Percentiles rank a stretch among this genome's conserved stretches.
These are phyloP conservation scores for Galemys pyrenaicus DNA, from an alignment of 2,113 vertebrate genomes.

Conservation along the genomic window DNA sequence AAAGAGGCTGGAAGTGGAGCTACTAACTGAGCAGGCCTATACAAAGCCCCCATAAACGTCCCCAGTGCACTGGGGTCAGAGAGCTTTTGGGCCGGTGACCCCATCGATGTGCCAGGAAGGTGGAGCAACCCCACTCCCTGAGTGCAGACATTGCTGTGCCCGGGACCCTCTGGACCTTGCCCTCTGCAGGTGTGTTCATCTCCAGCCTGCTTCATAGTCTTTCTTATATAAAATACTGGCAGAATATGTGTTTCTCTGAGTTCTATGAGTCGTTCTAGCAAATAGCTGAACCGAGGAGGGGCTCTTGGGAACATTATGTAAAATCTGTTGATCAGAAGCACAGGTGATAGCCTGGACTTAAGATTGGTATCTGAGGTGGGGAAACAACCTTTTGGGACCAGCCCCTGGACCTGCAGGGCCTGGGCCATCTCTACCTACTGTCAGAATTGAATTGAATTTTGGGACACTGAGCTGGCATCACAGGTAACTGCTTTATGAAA, in stretches of 20 bases:
- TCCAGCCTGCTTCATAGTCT: neutral
- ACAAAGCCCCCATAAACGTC: neutral
- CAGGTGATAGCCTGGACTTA: neutral
- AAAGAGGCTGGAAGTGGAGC: neutral
- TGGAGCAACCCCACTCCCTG: neutral
- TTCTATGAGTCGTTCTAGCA: neutral
- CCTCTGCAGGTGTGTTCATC: neutral
- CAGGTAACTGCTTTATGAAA: neutral
- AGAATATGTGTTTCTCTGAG: neutral
- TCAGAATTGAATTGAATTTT: neutral
- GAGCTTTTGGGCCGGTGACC: neutral
- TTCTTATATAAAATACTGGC: neutral
- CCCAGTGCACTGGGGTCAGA: neutral
- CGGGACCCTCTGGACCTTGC: no score
- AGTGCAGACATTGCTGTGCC: neutral
- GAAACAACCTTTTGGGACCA: no score
- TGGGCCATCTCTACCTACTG: neutral
- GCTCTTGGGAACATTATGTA: neutral
- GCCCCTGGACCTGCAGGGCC: neutral
- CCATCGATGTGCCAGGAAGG: neutral
- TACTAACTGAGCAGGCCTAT: neutral
- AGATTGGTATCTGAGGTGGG: neutral
- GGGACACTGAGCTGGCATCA: neutral
- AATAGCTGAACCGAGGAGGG: neutral
- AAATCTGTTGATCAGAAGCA: neutral